phyloP scores from a whole-genome alignment of 2,888 invertebrate genomes.

The Xestia rhomboidea region DNA sequence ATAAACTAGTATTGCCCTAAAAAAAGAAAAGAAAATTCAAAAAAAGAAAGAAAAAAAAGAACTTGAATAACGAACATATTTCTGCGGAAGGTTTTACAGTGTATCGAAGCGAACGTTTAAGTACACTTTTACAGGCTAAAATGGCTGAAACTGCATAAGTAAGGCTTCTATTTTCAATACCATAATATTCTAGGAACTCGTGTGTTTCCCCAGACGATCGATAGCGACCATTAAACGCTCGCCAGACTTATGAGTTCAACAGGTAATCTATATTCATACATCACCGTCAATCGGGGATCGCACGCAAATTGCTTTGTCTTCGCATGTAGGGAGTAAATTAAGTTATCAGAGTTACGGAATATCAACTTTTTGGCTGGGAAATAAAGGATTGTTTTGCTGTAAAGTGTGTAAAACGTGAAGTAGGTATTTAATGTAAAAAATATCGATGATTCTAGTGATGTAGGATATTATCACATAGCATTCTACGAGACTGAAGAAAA shows the following conservation, averaged over 20 bases:
- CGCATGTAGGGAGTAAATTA: conserved; percentile 26
- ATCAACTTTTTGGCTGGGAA: background rate
- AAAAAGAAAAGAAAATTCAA: too few relatives aligned
- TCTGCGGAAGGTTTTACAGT: background rate
- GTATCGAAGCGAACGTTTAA: background rate
- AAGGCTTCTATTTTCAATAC: background rate
- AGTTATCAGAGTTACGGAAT: conserved; percentile 18
- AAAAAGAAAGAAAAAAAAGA: background rate
- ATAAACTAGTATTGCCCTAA: too few relatives aligned
- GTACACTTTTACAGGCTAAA: background rate
- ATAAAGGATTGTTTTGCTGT: background rate
- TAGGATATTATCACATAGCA: background rate
- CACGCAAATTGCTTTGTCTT: conserved; percentile 56
- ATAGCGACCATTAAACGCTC: conserved; percentile 27
- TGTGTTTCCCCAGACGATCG: conserved; percentile 7
- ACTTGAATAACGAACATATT: background rate
- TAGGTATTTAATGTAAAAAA: background rate
- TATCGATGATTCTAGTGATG: background rate
- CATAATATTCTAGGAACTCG: background rate
- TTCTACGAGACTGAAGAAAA: background rate
- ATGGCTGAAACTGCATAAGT: background rate
- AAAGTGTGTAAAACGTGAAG: background rate
- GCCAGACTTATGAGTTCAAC: conserved; percentile 45
- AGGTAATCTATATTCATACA: conserved; percentile 66
- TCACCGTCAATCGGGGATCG: conserved; percentile 43